Evolutionary conservation across 2,113 vertebrate genomes (phyloP), one percentile per base, ranked within the genome.

Genomic region (Xyliphius kryptos): DNA sequence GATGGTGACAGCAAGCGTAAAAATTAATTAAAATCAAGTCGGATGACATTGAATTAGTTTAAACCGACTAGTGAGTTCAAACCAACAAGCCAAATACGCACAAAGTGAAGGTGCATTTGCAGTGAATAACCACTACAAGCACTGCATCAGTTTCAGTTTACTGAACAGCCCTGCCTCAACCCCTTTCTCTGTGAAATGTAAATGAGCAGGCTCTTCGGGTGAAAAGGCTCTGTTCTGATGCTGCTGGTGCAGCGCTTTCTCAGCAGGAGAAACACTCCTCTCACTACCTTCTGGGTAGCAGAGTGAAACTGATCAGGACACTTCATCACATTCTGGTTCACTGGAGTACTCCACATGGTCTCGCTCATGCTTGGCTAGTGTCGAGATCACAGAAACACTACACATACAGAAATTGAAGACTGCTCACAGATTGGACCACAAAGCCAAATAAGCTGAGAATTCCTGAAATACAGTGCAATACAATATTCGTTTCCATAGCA

Each of bases 291-390:
- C n/a, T 20, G 56, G 56, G 55, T 32, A 26, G 36, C 53, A 11
- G 37, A 55, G 69, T 26, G 51, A 56, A 68, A 67, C 70, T 36
- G 56, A 65, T 65, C 19, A 14, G 47, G n/a, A 19, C 41, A 38
- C 50, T 62, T 38, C 36, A 71, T 55, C 49, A 48, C 26, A 40
- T 56, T 36, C 44, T 4, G 52, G 50, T 51, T 64, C 57, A 59
- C 38, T 5, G 41, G 36, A 10, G 6, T 26, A 60, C 21, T 21
- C 40, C 38, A 54, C 20, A 13, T 3, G 10, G 51, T 56, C 63
- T 14, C 32, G 47, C 53, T 21, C 26, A 50, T 20, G 8, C 38
- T 50, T 36, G 14, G 48, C 22, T 60, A 16, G 2, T 40, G 9
- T 10, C 11, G 16, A 44, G 21, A 48, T 15, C 15, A 9, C 7